Evolutionary conservation across 2,113 vertebrate genomes (phyloP).

Genomic region (Ifrita kowaldi): DNA sequence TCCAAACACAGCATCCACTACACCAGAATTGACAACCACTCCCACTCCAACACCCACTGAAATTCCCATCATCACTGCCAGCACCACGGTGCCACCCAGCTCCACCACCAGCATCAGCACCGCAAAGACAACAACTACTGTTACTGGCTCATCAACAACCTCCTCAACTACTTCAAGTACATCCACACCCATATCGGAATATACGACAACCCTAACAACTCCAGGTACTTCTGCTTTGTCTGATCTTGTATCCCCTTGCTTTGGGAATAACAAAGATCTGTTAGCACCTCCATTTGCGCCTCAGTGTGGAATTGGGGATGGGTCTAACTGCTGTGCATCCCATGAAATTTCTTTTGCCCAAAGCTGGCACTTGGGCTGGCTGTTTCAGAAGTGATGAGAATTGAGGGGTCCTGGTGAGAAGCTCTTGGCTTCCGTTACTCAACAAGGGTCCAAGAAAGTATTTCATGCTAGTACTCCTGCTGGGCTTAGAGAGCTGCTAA

Average conservation of each 20-base stretch:
- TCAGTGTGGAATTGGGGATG: background rate
- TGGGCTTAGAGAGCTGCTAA: background rate
- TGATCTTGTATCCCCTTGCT: background rate
- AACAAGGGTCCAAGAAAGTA: background rate
- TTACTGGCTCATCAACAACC: background rate
- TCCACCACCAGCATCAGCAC: background rate
- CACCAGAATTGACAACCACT: no score
- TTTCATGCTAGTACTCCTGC: background rate
- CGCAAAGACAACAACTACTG: background rate
- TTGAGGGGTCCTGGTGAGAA: background rate
- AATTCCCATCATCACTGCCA: background rate
- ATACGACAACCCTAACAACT: background rate
- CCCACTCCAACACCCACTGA: background rate
- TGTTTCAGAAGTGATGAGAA: background rate
- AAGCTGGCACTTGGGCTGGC: background rate
- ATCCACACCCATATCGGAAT: background rate
- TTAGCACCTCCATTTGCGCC: background rate
- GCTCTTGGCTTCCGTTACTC: background rate
- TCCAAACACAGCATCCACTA: no score
- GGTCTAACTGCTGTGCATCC: background rate
- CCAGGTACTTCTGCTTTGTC: background rate
- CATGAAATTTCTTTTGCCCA: background rate
- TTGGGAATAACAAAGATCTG: background rate
- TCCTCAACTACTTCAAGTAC: background rate
- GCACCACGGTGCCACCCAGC: background rate